Conservation (phyloP, 2,797 vertebrate species). For the Rhabdophis nuchalis region DNA sequence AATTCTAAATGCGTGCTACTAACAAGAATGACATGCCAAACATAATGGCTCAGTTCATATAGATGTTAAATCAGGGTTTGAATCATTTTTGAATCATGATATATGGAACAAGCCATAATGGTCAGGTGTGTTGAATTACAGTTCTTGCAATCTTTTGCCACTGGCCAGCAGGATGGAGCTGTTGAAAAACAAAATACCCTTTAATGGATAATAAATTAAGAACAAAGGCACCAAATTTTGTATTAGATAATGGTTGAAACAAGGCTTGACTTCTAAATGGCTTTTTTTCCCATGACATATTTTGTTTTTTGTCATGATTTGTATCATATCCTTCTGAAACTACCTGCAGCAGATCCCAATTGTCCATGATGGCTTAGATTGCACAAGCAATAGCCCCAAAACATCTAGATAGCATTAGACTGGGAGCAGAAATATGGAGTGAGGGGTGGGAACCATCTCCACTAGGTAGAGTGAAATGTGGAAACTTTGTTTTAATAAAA, state of each 20-base stretch:
- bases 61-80: neutral
- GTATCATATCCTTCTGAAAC: neutral
- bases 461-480: neutral
- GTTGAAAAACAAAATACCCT: neutral
- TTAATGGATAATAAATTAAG: neutral
- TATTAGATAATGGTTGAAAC: neutral
- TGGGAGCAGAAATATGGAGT: neutral
- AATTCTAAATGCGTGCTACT: neutral
- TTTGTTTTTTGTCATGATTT: neutral
- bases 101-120: neutral
- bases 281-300: neutral
- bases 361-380: neutral
- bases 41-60: neutral
- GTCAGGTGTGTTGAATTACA: neutral
- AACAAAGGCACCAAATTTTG: neutral
- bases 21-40: neutral
- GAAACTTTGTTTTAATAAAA: neutral
- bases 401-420: neutral
- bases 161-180: neutral
- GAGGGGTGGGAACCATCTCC: neutral
- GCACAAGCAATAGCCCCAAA: neutral
- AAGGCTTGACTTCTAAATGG: neutral
- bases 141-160: neutral
- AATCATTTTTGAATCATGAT: neutral
- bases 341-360: neutral